phyloP scores from a whole-genome alignment of 2,797 vertebrate species.

The Acanthiza pusilla region DNA sequence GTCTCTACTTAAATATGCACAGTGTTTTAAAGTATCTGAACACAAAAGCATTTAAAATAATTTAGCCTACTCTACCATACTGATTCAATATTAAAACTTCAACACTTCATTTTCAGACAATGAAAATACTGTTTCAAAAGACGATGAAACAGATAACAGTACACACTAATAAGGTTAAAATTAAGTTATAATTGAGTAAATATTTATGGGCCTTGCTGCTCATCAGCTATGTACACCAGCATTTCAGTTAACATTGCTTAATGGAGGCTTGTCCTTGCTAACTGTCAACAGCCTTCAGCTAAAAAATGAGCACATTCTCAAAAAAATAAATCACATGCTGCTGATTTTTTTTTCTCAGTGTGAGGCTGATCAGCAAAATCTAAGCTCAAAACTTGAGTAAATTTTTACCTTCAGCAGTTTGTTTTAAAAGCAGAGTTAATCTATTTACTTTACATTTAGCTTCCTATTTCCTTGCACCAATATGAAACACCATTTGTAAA shows the following conservation, averaged over 20 bases:
- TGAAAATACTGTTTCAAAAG: neutral
- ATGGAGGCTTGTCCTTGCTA: neutral
- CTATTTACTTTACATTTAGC: neutral
- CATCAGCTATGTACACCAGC: neutral
- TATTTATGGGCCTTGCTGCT: neutral
- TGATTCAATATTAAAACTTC: neutral
- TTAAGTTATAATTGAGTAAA: neutral
- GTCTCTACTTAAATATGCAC: neutral
- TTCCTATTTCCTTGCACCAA: neutral
- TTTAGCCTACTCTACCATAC: neutral
- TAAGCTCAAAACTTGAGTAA: neutral
- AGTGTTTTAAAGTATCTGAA: neutral
- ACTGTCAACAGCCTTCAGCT: neutral
- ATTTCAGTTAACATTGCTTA: neutral
- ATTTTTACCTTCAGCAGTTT: neutral
- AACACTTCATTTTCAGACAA: neutral
- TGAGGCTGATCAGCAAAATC: neutral
- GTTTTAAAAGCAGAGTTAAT: neutral
- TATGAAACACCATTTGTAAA: neutral
- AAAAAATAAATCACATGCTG: neutral
- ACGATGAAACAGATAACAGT: neutral
- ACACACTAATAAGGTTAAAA: neutral
- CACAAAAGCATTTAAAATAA: neutral
- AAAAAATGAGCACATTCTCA: accelerated
- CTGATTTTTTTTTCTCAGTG: neutral